Evolutionary conservation across 2,797 vertebrate genomes (phyloP).

Genomic region (Nannoperca australis): DNA sequence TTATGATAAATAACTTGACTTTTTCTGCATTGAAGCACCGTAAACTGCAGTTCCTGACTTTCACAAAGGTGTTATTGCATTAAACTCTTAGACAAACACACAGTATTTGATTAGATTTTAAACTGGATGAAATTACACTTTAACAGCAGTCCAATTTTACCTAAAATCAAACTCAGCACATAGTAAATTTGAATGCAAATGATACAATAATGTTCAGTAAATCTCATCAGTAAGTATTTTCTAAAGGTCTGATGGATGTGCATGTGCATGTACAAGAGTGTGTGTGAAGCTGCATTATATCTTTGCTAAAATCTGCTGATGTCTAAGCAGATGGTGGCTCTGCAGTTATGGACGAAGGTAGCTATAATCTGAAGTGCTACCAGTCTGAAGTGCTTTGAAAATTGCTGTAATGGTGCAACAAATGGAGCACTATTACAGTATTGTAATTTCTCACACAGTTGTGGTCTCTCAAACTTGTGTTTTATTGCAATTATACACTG

Average conservation of each 20-base stretch:
- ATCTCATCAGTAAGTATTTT: constrained; percentile 9
- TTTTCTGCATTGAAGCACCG: constrained; percentile 1
- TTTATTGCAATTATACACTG: constrained; percentile 33
- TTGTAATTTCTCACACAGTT: constrained; percentile 48
- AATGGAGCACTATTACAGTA: constrained; percentile 29
- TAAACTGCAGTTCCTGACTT: not conserved
- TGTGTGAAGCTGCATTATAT: constrained; percentile 11
- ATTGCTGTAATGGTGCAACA: constrained; percentile 57
- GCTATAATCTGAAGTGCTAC: constrained; percentile 50
- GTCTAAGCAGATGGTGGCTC: constrained; percentile 50
- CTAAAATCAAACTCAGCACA: not conserved
- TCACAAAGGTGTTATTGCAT: not conserved
- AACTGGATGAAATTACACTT: not conserved
- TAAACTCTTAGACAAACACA: constrained; percentile 1
- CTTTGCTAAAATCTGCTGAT: constrained; percentile 14
- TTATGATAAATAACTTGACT: not conserved
- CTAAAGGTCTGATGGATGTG: not conserved
- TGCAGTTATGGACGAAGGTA: constrained; percentile 49
- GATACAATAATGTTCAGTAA: not conserved
- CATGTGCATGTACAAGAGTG: not conserved
- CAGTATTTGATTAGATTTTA: not conserved
- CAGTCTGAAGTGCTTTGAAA: constrained; percentile 46
- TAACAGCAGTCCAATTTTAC: not conserved
- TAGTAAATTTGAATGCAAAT: not conserved
- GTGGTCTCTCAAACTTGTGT: constrained; percentile 29